A percentile compares a stretch with the other conserved stretches of the same genome.
Evolutionary conservation across 2,797 vertebrate species (phyloP).

Genomic region (Microctenopoma lineatum): DNA sequence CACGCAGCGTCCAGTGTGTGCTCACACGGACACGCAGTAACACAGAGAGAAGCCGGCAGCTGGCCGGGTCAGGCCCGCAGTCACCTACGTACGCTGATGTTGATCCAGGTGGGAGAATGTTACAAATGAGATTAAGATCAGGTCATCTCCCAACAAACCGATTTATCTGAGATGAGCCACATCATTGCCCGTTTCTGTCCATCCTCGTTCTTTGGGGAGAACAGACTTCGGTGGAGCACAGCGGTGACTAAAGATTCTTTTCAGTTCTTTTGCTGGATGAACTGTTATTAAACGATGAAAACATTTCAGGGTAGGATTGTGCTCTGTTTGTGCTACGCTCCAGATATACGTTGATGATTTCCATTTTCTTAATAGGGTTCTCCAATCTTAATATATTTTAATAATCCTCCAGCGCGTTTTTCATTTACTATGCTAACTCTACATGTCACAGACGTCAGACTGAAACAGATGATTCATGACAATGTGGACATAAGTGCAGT

Average conservation of each 20-base stretch:
- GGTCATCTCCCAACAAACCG: conserved; percentile 37
- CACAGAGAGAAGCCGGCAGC: conserved; percentile 27
- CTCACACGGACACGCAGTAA: neutral
- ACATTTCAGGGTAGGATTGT: no score
- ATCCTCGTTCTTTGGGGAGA: neutral
- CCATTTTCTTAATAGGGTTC: no score
- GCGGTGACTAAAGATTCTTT: neutral
- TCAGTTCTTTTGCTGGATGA: neutral
- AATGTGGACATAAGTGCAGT: neutral
- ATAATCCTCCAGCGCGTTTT: no score
- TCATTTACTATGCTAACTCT: no score
- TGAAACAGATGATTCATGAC: neutral
- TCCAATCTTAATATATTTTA: no score
- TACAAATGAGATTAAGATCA: conserved; percentile 53
- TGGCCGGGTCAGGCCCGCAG: conserved; percentile 37
- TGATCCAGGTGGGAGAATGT: conserved; percentile 53
- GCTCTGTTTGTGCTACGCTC: no score
- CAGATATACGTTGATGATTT: no score
- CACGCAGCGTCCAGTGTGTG: no score
- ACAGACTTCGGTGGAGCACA: neutral
- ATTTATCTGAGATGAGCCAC: conserved; percentile 35
- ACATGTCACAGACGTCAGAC: neutral
- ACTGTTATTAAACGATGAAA: no score
- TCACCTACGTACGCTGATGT: conserved; percentile 24
- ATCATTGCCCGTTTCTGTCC: conserved; percentile 6